Evolutionary conservation across 2,113 vertebrate genomes (phyloP).

Genomic region (Talpa occidentalis): DNA sequence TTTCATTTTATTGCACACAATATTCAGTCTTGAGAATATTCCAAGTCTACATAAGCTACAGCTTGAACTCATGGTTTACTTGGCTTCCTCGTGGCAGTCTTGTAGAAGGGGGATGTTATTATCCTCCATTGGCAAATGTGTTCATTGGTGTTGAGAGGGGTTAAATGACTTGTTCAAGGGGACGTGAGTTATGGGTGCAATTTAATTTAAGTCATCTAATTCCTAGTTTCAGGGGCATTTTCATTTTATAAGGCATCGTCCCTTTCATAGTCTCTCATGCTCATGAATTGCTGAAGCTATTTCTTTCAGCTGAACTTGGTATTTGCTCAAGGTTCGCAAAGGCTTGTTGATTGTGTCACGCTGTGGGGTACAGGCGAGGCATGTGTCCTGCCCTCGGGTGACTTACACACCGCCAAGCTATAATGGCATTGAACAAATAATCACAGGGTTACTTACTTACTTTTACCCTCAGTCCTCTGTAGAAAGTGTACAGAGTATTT

Average conservation of each 20-base stretch:
- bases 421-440: background rate
- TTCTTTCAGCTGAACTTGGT: background rate
- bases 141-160: background rate
- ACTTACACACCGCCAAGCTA: background rate
- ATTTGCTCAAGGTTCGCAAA: background rate
- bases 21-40: background rate
- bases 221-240: background rate
- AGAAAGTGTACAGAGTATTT: background rate
- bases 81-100: fast-evolving
- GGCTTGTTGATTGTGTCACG: background rate
- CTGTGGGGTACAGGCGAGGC: background rate
- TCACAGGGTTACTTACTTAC: background rate
- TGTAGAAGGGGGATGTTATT: background rate
- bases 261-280: background rate
- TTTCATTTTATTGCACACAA: background rate
- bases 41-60: background rate
- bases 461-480: background rate
- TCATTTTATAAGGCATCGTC: background rate
- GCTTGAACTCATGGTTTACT: background rate
- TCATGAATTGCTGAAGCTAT: background rate
- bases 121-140: background rate
- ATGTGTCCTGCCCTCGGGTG: background rate
- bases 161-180: background rate
- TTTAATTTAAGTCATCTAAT: background rate
- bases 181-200: background rate